These are phyloP conservation scores for Phataginus tetradactyla DNA, from an alignment of 2,797 vertebrate genomes.

Conservation along the genomic window DNA sequence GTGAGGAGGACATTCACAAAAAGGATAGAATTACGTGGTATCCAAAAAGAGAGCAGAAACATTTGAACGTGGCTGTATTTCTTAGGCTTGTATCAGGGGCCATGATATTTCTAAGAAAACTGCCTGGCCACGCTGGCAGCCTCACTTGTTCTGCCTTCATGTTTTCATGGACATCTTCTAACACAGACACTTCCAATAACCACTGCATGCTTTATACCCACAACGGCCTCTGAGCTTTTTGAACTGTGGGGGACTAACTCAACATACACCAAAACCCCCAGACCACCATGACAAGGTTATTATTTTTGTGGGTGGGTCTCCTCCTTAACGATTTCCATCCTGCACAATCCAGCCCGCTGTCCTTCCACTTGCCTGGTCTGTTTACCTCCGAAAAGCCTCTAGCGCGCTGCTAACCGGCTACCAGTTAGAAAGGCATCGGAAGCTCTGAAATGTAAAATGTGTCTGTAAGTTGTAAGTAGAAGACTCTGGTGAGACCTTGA, in stretches of 20 bases:
- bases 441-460: background rate
- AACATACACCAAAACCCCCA: background rate
- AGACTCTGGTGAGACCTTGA: background rate
- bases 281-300: background rate
- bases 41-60: background rate
- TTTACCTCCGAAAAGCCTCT: background rate
- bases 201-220: background rate
- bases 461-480: background rate
- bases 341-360: background rate
- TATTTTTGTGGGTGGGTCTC: background rate
- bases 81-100: background rate
- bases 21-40: constrained; percentile 12
- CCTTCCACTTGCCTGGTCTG: background rate
- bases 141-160: background rate
- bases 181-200: background rate
- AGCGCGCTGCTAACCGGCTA: background rate
- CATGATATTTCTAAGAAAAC: constrained; percentile 5
- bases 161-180: background rate
- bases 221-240: background rate
- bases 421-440: background rate
- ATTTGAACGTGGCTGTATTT: background rate
- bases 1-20: constrained; percentile 15
- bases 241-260: background rate
- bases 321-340: background rate
- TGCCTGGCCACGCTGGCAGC: background rate